Percentiles rank a stretch among this genome's conserved stretches.
phyloP scores from a whole-genome alignment of 2,888 invertebrate species.

The Eilema sororculum region DNA sequence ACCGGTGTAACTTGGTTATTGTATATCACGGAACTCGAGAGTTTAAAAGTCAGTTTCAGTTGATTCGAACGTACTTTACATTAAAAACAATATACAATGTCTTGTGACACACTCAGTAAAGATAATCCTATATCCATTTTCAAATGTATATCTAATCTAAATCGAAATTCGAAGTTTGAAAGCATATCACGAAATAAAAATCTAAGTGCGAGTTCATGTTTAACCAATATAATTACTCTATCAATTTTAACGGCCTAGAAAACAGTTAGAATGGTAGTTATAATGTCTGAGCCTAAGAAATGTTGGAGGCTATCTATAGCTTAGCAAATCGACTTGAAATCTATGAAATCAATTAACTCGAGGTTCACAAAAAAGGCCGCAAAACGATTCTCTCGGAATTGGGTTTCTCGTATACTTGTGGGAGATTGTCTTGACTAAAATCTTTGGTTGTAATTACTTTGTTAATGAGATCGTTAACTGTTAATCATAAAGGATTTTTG shows the following conservation, averaged over 20 bases:
- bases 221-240: slow-evolving; percentile 17
- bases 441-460: background rate
- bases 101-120: background rate
- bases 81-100: background rate
- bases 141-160: slow-evolving; percentile 5
- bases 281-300: slow-evolving; percentile 23
- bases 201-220: slow-evolving; percentile 15
- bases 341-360: slow-evolving; percentile 42
- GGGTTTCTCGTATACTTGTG: slow-evolving; percentile 16
- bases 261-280: slow-evolving; percentile 19
- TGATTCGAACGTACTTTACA: background rate
- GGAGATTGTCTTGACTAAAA: background rate
- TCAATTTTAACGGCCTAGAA: slow-evolving; percentile 16
- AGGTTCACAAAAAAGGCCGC: slow-evolving; percentile 27
- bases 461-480: slow-evolving; percentile 5
- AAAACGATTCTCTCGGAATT: slow-evolving; percentile 19
- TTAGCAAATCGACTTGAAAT: slow-evolving; percentile 38
- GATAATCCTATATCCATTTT: background rate
- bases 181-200: slow-evolving; percentile 6
- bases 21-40: too few relatives aligned
- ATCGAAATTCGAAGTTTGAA: background rate
- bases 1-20: too few relatives aligned
- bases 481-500: background rate
- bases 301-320: slow-evolving; percentile 18
- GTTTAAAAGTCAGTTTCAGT: background rate